Conservation (phyloP, 2,888 invertebrate genomes). For the Luffia ferchaultella region DNA sequence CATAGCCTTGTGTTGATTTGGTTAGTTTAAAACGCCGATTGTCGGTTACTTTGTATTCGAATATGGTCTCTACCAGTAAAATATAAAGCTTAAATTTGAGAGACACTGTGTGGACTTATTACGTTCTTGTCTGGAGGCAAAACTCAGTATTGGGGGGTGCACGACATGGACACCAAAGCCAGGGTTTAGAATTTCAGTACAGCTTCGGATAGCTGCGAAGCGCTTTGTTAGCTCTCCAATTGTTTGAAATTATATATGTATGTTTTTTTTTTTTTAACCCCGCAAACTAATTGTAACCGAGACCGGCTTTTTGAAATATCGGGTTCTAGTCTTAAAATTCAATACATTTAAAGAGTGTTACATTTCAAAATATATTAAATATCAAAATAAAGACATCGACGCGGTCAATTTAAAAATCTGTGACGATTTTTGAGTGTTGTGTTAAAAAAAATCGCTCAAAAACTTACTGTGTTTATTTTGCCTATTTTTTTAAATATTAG, state of each 20-base stretch:
- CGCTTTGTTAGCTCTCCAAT: constrained; percentile 59
- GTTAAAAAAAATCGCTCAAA: neutral
- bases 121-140: constrained; percentile 29
- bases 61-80: too few species aligned
- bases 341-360: constrained; percentile 20
- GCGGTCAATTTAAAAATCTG: neutral
- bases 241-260: constrained; percentile 35
- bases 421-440: neutral
- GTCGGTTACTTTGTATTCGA: constrained; percentile 5
- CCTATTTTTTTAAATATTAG: neutral
- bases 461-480: neutral
- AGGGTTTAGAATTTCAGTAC: constrained; percentile 66
- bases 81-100: too few species aligned
- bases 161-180: constrained; percentile 61
- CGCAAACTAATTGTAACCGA: constrained; percentile 1
- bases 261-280: constrained; percentile 45
- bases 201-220: constrained; percentile 64
- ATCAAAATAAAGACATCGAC: neutral
- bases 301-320: neutral
- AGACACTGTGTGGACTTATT: constrained; percentile 14
- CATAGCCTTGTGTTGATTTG: constrained; percentile 53
- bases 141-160: constrained; percentile 66
- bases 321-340: neutral
- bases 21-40: constrained; percentile 25
- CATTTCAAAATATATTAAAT: constrained; percentile 22